phyloP scores from a whole-genome alignment of 2,113 vertebrate genomes.

The Syngnathus typhle region DNA sequence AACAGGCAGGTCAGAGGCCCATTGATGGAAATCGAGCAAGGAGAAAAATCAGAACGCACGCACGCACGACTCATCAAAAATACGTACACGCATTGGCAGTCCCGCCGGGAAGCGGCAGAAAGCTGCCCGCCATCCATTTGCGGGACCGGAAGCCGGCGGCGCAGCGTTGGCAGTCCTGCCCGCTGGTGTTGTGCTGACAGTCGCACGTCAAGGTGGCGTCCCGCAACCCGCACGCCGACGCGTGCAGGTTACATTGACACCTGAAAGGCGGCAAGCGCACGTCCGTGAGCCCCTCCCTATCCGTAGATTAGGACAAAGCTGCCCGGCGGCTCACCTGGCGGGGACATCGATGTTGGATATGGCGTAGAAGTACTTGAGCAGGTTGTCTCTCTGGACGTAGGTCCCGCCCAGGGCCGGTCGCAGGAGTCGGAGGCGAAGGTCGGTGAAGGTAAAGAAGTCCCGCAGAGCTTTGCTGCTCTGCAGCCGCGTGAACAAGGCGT shows the following conservation, averaged over 20 bases:
- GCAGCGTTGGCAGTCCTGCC: slow-evolving; percentile 88
- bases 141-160: slow-evolving; percentile 77
- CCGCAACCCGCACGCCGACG: slow-evolving; percentile 77
- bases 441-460: slow-evolving; percentile 97
- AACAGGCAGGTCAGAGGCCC: neutral
- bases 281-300: no score
- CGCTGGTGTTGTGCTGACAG: slow-evolving; percentile 89
- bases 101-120: slow-evolving; percentile 83
- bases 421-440: slow-evolving; percentile 87
- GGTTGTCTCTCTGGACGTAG: slow-evolving; percentile 86
- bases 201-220: slow-evolving; percentile 82
- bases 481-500: slow-evolving; percentile 88
- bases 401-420: slow-evolving; percentile 89
- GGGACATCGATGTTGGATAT: slow-evolving; percentile 91
- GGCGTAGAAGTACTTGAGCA: slow-evolving; percentile 94
- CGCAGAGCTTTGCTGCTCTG: slow-evolving; percentile 91
- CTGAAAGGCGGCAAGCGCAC: slow-evolving; percentile 52
- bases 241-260: slow-evolving; percentile 93
- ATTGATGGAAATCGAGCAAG: neutral
- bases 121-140: slow-evolving; percentile 87
- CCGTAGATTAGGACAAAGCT: no score
- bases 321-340: slow-evolving; percentile 75
- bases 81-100: slow-evolving; percentile 86
- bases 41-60: no score
- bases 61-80: no score